phyloP scores from a whole-genome alignment of 1,140 invertebrate species.

The Planococcus citri region DNA sequence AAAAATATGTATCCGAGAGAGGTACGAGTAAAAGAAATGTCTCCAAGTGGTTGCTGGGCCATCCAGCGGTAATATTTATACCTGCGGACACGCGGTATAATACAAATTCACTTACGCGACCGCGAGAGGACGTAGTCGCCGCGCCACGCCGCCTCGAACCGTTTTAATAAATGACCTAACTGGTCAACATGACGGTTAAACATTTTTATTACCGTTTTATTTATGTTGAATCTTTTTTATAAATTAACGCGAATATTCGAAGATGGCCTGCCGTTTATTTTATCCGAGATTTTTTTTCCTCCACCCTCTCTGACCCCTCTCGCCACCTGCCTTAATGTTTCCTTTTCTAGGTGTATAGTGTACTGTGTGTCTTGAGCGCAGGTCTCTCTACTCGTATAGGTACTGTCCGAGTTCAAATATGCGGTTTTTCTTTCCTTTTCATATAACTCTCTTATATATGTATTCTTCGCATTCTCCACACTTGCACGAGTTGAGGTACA shows the following conservation, averaged over 20 bases:
- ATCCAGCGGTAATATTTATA: neutral
- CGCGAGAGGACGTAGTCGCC: too few relatives aligned
- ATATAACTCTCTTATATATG: too few relatives aligned
- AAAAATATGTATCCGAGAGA: neutral
- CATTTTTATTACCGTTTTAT: neutral
- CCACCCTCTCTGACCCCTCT: too few relatives aligned
- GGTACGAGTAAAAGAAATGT: neutral
- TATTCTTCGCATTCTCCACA: too few relatives aligned
- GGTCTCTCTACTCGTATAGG: too few relatives aligned
- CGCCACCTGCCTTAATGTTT: too few relatives aligned
- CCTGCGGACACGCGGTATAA: slow-evolving; percentile 5
- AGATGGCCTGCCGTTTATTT: neutral
- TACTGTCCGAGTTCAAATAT: too few relatives aligned
- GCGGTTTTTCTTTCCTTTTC: too few relatives aligned
- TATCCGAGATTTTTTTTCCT: too few relatives aligned
- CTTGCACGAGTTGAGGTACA: too few relatives aligned
- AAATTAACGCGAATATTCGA: neutral
- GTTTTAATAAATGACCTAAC: neutral
- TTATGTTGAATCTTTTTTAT: slow-evolving; percentile 2
- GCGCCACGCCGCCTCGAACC: neutral
- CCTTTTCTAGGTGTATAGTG: too few relatives aligned
- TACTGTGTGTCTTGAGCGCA: too few relatives aligned
- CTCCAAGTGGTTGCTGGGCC: neutral
- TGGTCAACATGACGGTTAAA: neutral
- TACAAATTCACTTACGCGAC: neutral